phyloP scores from a whole-genome alignment of 1,140 invertebrate species.

The Bombus waltoni region DNA sequence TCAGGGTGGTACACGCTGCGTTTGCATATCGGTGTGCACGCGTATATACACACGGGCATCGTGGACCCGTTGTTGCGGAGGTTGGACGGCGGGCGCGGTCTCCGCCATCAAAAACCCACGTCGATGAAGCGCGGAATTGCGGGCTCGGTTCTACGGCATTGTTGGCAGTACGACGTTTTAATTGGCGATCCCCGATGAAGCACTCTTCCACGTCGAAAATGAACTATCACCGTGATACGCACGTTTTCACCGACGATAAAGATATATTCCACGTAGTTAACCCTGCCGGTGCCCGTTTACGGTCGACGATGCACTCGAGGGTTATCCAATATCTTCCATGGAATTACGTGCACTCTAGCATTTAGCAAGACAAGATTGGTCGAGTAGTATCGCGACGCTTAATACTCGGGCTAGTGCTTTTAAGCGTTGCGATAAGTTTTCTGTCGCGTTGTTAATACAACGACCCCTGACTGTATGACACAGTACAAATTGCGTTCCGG shows the following conservation, averaged over 20 bases:
- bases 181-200: conserved; percentile 61
- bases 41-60: neutral
- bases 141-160: conserved; percentile 46
- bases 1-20: neutral
- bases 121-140: conserved; percentile 62
- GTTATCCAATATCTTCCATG: conserved; percentile 60
- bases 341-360: conserved; percentile 62
- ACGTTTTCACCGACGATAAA: conserved; percentile 56
- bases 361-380: conserved; percentile 58
- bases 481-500: conserved; percentile 43
- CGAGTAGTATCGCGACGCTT: conserved; percentile 44
- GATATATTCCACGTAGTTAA: conserved; percentile 47
- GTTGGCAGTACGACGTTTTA: conserved; percentile 58
- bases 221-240: conserved; percentile 52
- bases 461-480: conserved; percentile 26
- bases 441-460: conserved; percentile 31
- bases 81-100: neutral
- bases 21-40: conserved; percentile 5
- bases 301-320: conserved; percentile 55
- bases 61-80: neutral
- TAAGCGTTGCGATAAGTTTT: conserved; percentile 58
- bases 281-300: conserved; percentile 28
- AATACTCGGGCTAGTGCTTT: conserved; percentile 51
- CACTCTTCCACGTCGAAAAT: conserved; percentile 54
- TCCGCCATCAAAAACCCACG: conserved; percentile 48